phyloP scores from a whole-genome alignment of 2,888 invertebrate genomes.

The Netelia melanura region DNA sequence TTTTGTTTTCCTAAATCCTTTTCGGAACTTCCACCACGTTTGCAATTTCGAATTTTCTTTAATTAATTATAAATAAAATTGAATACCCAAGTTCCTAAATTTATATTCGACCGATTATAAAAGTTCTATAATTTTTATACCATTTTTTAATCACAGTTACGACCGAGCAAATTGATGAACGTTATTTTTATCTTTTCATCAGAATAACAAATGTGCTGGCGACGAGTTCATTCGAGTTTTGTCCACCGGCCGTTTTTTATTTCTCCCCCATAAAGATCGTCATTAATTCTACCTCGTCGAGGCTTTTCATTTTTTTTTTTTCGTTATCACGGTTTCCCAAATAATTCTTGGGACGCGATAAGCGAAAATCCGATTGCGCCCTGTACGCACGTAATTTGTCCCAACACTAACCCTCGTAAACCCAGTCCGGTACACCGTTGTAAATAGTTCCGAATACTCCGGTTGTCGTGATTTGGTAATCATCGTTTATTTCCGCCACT shows the following conservation, averaged over 20 bases:
- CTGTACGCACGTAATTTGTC: no score
- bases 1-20: no score
- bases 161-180: not conserved
- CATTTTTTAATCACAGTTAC: no score
- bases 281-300: slow-evolving; percentile 2
- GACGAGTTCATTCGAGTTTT: slow-evolving; percentile 8
- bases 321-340: not conserved
- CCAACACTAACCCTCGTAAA: slow-evolving; percentile 92
- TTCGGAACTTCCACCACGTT: no score
- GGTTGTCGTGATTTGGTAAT: slow-evolving; percentile 88
- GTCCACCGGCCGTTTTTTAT: not conserved
- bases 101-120: no score
- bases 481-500: slow-evolving; percentile 84
- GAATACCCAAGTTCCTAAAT: no score
- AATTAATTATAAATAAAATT: no score
- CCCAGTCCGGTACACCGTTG: slow-evolving; percentile 97
- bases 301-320: not conserved
- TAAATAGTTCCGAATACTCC: slow-evolving; percentile 88
- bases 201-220: not conserved
- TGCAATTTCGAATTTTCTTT: no score
- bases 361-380: no score
- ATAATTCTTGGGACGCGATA: not conserved
- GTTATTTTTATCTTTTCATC: not conserved
- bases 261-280: not conserved
- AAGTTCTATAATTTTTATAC: no score